Evolutionary conservation across 2,797 vertebrate genomes (phyloP).

Genomic region (Schizopygopsis malacanthus): DNA sequence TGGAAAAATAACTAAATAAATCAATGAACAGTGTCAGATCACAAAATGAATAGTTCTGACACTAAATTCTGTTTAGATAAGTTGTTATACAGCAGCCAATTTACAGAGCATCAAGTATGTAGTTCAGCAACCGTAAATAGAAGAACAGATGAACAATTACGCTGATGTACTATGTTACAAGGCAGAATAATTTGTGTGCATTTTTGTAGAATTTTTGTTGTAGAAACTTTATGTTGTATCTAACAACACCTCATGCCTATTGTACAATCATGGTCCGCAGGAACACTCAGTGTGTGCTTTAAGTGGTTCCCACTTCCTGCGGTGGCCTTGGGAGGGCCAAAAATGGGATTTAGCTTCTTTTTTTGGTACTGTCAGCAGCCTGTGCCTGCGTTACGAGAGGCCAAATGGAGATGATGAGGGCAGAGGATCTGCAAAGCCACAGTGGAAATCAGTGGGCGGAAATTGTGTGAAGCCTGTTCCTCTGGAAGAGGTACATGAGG

Average conservation of each 20-base stretch:
- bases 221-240: background rate
- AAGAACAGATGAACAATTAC: background rate
- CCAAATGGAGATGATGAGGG: conserved; percentile 52
- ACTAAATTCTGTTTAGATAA: background rate
- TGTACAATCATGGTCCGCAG: background rate
- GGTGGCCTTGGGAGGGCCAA: conserved; percentile 61
- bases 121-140: background rate
- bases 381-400: conserved; percentile 60
- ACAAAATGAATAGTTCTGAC: too few relatives aligned
- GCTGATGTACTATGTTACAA: background rate
- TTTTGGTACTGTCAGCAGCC: conserved; percentile 61
- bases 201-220: too few relatives aligned
- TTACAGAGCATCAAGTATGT: background rate
- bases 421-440: conserved; percentile 74
- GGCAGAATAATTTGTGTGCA: too few relatives aligned
- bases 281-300: conserved; percentile 10
- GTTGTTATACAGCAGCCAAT: background rate
- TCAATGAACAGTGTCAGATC: background rate
- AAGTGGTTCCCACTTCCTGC: conserved; percentile 18
- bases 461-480: conserved; percentile 70
- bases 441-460: conserved; percentile 81
- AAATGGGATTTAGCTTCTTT: conserved; percentile 62
- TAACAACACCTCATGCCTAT: background rate
- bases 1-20: background rate
- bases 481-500: conserved; percentile 69